These are phyloP conservation scores for Tylochromis polylepis DNA, from an alignment of 2,113 vertebrate genomes.

Conservation along the genomic window DNA sequence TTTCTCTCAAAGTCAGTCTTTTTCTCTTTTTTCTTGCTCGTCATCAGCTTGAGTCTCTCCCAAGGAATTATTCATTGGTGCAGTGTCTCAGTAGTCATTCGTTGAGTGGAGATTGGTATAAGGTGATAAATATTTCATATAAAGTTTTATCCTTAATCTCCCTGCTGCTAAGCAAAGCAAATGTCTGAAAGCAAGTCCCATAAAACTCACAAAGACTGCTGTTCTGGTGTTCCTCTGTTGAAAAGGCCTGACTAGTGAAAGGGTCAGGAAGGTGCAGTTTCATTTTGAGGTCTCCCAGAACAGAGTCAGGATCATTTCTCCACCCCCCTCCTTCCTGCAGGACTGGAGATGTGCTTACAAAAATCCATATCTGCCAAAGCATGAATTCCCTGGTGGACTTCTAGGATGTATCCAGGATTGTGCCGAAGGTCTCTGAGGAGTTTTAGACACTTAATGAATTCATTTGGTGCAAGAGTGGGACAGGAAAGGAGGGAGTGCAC, in stretches of 20 bases:
- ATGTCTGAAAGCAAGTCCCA: conserved; percentile 21
- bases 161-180: conserved; percentile 30
- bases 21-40: not conserved
- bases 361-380: conserved; percentile 1
- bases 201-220: conserved; percentile 10
- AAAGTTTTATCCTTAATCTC: conserved; percentile 62
- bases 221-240: conserved; percentile 13
- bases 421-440: conserved; percentile 22
- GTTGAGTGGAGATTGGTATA: conserved; percentile 52
- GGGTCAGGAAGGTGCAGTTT: conserved; percentile 42
- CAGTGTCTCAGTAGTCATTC: conserved; percentile 49
- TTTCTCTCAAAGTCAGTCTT: not conserved
- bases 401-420: conserved; percentile 1
- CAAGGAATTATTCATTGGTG: conserved; percentile 64
- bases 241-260: conserved; percentile 35
- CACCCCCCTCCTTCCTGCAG: not conserved
- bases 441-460: conserved; percentile 54
- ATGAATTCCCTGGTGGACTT: conserved; percentile 23
- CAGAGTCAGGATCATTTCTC: not conserved
- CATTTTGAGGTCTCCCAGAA: conserved; percentile 42
- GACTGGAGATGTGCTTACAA: not conserved
- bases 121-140: conserved; percentile 64
- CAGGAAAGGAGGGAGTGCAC: conserved; percentile 21
- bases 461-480: conserved; percentile 16
- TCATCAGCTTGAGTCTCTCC: conserved; percentile 6